Conservation (phyloP, 2,113 vertebrate genomes). For the Urocynchramus pylzowi region DNA sequence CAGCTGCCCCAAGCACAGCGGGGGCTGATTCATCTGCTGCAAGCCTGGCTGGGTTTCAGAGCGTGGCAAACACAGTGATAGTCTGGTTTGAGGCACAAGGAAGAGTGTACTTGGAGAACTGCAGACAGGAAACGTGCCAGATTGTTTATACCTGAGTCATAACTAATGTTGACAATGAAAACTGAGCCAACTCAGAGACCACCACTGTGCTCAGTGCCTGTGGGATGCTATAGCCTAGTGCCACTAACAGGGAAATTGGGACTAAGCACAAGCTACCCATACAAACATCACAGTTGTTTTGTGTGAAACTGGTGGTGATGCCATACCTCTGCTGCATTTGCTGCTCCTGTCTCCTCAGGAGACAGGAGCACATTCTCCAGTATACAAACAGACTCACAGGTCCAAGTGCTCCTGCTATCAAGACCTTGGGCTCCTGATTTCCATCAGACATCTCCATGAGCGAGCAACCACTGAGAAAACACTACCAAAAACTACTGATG, state of each 20-base stretch:
- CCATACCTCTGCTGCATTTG: fast-evolving
- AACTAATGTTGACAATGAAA: background rate
- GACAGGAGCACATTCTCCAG: background rate
- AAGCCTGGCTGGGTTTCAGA: background rate
- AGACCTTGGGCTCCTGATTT: background rate
- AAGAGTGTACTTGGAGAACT: background rate
- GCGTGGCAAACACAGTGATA: background rate
- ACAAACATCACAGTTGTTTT: fast-evolving
- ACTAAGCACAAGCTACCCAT: background rate
- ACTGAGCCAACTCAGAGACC: background rate
- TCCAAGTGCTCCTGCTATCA: background rate
- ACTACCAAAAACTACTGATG: background rate
- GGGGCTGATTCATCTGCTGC: background rate
- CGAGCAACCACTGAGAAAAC: background rate
- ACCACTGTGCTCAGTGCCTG: background rate
- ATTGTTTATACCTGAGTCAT: slow-evolving; percentile 40
- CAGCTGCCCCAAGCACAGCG: fast-evolving
- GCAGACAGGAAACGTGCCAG: slow-evolving; percentile 25
- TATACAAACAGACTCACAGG: background rate
- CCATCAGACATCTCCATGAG: background rate
- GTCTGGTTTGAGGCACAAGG: background rate
- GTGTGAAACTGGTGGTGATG: background rate
- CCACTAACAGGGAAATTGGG: background rate
- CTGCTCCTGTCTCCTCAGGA: background rate
- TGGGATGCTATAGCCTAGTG: background rate